phyloP scores from a whole-genome alignment of 2,113 vertebrate genomes.

The Tichodroma muraria region DNA sequence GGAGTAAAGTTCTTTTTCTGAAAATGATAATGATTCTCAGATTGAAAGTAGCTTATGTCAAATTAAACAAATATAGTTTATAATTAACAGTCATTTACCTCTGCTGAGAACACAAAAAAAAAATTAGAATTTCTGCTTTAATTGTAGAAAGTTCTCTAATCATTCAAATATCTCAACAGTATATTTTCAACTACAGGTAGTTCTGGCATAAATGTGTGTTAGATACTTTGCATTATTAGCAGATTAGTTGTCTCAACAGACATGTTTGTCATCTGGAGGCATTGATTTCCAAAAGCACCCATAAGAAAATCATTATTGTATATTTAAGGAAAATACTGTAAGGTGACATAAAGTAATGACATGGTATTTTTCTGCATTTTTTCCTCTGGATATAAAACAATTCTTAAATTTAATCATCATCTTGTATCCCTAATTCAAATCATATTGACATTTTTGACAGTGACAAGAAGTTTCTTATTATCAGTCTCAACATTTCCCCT shows the following conservation, averaged over 20 bases:
- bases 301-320: not conserved
- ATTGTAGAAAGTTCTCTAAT: not conserved
- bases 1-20: not conserved
- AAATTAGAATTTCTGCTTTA: not conserved
- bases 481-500: not conserved
- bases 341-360: not conserved
- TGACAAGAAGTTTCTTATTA: not conserved
- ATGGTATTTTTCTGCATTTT: not conserved
- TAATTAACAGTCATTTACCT: not conserved
- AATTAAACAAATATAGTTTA: not conserved
- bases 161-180: not conserved
- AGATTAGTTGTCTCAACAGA: not conserved
- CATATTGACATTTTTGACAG: not conserved
- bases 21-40: not conserved
- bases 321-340: not conserved
- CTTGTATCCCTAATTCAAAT: not conserved
- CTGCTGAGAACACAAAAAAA: not conserved
- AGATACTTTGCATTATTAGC: not conserved
- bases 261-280: not conserved
- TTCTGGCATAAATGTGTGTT: not conserved
- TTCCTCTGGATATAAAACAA: not conserved
- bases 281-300: not conserved
- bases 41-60: not conserved
- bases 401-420: not conserved
- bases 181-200: not conserved